Evolutionary conservation across 2,797 vertebrate genomes (phyloP), one percentile per base, ranked within the genome.

Genomic region (Silurus aristotelis): DNA sequence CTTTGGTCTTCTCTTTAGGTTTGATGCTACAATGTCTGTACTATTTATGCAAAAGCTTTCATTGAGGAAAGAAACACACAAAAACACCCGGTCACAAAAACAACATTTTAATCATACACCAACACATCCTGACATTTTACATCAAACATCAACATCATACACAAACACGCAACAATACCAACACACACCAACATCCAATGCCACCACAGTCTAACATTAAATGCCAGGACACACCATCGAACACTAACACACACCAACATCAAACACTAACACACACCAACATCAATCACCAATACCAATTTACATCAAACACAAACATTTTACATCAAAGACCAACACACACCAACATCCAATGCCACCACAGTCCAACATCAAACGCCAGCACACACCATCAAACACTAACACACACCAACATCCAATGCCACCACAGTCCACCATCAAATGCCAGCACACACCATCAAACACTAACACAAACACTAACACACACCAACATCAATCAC

Each of bases 1-100:
- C 78, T 38, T 38, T 25, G 78, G 60, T 25, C n/a, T 80, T 80
- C 60, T 19, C 9, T 80, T 80, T 80, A 48, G 20, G 14, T 9
- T 27, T 15, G 48, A 19, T 80, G 61, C 22, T 52, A 80, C 48
- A 48, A 66, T 66, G 48, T 19, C 22, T 66, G 60, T 80, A 66
- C 14, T 8, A 19, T 66, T 80, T 66, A 48, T 52, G 14, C 14
- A 52, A 80, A 52, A 48, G 17, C 52, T 66, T 66, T 17, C 43
- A 52, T 22, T 61, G 8, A 60, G 27, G 20, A 52, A 64, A 43
- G 4, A 15, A 6, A 6, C 20, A 9, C 31, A 70, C 17, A 31
- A 43, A 70, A 66, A 14, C 38, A 56, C 48, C 25, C n/a, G 38
- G 38, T 38, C 38, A 38, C 38, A 38, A 38, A 38, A 68, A 27